Conservation (phyloP, 1,140 invertebrate genomes). For the Ceratosolen fusciceps region DNA sequence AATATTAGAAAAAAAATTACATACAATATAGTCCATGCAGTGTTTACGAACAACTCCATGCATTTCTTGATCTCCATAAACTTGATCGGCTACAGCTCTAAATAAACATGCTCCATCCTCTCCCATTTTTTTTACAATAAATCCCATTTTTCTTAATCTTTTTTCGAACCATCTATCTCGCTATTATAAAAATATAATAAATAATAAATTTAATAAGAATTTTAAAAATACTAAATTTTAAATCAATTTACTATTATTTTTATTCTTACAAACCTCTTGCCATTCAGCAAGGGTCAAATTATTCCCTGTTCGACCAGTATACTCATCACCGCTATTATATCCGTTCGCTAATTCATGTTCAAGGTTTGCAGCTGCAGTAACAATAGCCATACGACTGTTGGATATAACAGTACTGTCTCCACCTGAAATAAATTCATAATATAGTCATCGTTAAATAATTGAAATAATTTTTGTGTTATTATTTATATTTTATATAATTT, state of each 20-base stretch:
- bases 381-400: slow-evolving; percentile 61
- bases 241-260: neutral
- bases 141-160: slow-evolving; percentile 81
- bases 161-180: slow-evolving; percentile 81
- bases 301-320: slow-evolving; percentile 74
- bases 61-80: slow-evolving; percentile 95
- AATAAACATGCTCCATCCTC: slow-evolving; percentile 96
- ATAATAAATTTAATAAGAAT: neutral
- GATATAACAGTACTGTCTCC: slow-evolving; percentile 58
- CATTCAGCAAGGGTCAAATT: slow-evolving; percentile 75
- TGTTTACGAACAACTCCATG: slow-evolving; percentile 86
- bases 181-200: slow-evolving; percentile 56
- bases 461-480: neutral
- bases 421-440: slow-evolving; percentile 47
- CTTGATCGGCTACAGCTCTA: slow-evolving; percentile 91
- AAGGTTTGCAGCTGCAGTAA: slow-evolving; percentile 57
- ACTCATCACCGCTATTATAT: slow-evolving; percentile 86
- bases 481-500: neutral
- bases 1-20: slow-evolving; percentile 50
- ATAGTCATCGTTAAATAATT: neutral
- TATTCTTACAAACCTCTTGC: slow-evolving; percentile 69
- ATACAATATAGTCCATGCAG: slow-evolving; percentile 95
- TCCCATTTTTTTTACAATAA: slow-evolving; percentile 89
- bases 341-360: slow-evolving; percentile 70
- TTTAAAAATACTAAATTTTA: neutral